Conservation (phyloP, 2,113 vertebrate species). For the Gymnorhina tibicen region DNA sequence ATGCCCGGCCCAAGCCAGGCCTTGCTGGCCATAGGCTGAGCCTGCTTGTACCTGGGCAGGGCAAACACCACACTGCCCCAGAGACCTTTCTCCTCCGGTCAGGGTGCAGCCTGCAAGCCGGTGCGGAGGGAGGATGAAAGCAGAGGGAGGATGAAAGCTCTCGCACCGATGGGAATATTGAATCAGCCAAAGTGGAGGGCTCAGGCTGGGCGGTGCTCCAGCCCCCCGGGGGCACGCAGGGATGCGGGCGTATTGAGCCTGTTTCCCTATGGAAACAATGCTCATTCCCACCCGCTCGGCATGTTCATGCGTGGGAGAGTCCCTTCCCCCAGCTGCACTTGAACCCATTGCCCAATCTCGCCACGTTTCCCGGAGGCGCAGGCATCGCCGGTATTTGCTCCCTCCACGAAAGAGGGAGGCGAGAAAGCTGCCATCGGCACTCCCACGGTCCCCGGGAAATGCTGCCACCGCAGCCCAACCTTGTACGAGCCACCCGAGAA, state of each 20-base stretch:
- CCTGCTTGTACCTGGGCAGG: neutral
- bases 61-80: neutral
- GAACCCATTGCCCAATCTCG: slow-evolving; percentile 52
- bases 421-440: neutral
- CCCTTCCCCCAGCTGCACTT: slow-evolving; percentile 33
- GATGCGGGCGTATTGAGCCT: neutral
- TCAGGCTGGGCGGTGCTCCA: neutral
- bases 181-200: neutral
- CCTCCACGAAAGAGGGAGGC: neutral
- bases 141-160: neutral
- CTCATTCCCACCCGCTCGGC: neutral
- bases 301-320: slow-evolving; percentile 18
- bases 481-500: neutral
- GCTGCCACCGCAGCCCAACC: neutral
- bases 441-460: neutral
- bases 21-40: neutral
- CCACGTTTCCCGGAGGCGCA: slow-evolving; percentile 17
- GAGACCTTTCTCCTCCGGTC: slow-evolving; percentile 24
- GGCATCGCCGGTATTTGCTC: neutral
- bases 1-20: neutral
- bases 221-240: neutral
- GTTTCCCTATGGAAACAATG: neutral
- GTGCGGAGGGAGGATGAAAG: neutral
- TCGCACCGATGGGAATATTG: neutral
- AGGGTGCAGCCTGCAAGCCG: neutral